A percentile compares a stretch with the other conserved stretches of the same genome.
phyloP scores from a whole-genome alignment of 2,113 vertebrate genomes.

The Anas platyrhynchos region DNA sequence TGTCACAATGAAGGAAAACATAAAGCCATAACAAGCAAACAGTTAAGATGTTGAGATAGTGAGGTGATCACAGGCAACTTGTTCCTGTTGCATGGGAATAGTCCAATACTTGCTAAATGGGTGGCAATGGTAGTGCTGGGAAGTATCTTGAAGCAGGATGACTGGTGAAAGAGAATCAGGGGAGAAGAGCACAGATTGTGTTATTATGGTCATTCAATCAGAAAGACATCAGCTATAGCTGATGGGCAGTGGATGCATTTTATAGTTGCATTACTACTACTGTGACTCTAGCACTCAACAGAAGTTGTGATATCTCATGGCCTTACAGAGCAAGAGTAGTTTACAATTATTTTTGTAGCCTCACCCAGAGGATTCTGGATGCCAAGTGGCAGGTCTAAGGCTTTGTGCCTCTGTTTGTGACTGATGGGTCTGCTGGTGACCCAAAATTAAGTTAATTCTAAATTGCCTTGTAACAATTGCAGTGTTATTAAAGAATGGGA shows the following conservation, averaged over 20 bases:
- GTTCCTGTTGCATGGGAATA: background rate
- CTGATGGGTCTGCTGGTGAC: background rate
- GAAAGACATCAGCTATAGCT: background rate
- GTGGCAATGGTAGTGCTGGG: background rate
- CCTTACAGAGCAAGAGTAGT: background rate
- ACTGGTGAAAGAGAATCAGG: background rate
- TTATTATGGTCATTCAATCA: background rate
- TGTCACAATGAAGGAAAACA: background rate
- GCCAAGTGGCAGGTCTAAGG: background rate
- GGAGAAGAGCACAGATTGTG: background rate
- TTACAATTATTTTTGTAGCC: background rate
- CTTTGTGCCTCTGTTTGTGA: background rate
- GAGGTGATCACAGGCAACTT: background rate
- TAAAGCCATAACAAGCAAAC: background rate
- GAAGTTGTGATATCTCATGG: background rate
- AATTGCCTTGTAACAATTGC: background rate
- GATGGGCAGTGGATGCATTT: background rate
- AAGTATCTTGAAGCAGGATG: background rate
- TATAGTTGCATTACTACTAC: background rate
- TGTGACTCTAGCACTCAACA: background rate
- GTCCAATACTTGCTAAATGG: background rate
- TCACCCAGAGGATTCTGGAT: background rate
- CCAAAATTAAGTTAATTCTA: background rate
- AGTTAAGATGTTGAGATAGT: background rate
- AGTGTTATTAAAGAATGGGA: background rate